Evolutionary conservation across 2,113 vertebrate species (phyloP), one percentile per base, ranked within the genome.

Genomic region (Paradoxurus hermaphroditus): DNA sequence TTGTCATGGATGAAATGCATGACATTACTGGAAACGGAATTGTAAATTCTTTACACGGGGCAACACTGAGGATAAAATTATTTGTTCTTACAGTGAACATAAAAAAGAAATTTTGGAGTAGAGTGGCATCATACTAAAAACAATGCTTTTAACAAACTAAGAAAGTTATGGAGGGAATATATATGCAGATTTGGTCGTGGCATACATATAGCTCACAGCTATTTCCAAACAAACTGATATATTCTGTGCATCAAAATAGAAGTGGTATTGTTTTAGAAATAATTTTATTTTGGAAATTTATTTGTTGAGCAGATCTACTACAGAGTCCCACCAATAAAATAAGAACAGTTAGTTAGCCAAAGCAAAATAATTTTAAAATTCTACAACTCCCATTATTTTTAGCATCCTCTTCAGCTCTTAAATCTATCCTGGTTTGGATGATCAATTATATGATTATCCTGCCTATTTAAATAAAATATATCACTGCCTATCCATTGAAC

Each of bases 231-330:
- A 90, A 56, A 44, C 41, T 70, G 44, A 82, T 56, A 59, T 36
- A 81, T 62, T 39, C 21, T 85, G 82, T 1, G n/a, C 84, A 70
- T 81, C 29, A 81, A 95, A 96, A 62, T 56, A 51, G 29, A 91
- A 91, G 10, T n/a, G 46, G 12, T 81, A 41, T 19, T 11, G 7
- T 87, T 97, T 83, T 44, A 89, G 36, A 81, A 89, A 73, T 79
- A 19, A 82, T 90, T 96, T 79, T 81, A 81, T 46, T 68, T 90
- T 89, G 81, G 53, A 89, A 88, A 94, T 93, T 73, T 15, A 67
- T 46, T 91, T 79, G 87, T 79, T 90, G 36, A 70, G 18, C 51
- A 34, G 46, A 85, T 9, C 10, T 65, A 34, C 25, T 93, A 39
- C n/a, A 79, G 36, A 67, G 2, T 49, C 73, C 44, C n/a, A 82